phyloP scores from a whole-genome alignment of 1,140 invertebrate species.

The Trichomalopsis sarcophagae region DNA sequence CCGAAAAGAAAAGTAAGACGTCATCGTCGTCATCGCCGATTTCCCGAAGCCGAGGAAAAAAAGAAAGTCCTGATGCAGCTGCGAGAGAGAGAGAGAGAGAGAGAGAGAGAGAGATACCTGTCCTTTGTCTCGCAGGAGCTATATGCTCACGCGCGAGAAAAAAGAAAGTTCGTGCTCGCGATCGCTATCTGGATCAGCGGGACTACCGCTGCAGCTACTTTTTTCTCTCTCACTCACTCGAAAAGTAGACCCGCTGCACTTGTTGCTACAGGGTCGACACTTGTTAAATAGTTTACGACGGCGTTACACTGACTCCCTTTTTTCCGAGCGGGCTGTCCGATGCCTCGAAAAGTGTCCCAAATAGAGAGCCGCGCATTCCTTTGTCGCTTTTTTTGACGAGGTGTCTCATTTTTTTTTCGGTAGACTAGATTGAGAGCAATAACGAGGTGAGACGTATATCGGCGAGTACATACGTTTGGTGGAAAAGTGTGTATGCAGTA shows the following conservation, averaged over 20 bases:
- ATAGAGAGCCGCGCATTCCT: background rate
- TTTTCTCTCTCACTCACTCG: background rate
- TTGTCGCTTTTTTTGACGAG: background rate
- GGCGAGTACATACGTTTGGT: background rate
- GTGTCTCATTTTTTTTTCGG: background rate
- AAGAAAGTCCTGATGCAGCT: background rate
- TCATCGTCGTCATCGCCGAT: background rate
- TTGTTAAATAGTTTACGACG: conserved; percentile 36
- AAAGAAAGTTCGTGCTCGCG: conserved; percentile 29
- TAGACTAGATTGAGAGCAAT: background rate
- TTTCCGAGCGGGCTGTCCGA: background rate
- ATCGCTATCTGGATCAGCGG: conserved; percentile 28
- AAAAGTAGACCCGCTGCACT: background rate
- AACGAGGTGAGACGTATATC: background rate
- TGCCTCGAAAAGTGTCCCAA: background rate
- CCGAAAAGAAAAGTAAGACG: background rate
- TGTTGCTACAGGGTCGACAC: background rate
- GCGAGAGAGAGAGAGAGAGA: no score
- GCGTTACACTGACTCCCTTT: background rate
- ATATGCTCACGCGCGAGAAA: background rate
- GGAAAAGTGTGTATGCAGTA: background rate
- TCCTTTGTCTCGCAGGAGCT: background rate
- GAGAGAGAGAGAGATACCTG: background rate
- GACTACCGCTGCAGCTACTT: background rate
- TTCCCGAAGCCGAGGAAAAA: background rate